Base-by-base conservation (phyloP, 1,140 invertebrate genomes). In the Halictus rubicundus region DNA sequence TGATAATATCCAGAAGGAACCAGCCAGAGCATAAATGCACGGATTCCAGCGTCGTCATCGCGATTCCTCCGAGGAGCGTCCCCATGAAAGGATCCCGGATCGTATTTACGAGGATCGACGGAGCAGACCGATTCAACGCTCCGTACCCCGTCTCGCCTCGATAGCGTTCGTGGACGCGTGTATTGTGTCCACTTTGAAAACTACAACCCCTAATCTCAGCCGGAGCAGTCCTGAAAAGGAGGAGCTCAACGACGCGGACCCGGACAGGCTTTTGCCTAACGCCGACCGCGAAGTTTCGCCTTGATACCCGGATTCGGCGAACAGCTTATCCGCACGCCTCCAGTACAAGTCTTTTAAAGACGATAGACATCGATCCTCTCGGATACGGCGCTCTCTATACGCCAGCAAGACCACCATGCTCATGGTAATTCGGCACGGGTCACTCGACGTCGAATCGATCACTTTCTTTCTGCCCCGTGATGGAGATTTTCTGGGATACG, bases 151-250 rank as follows among this genome's bases (percentile, higher is more conserved):
- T 65, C 21, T 52, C 63, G 39, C 32, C 14, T 46, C 42, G 42
- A 46, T 14, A 14, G 68, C 46, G 21, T 46, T 37, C 63, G 68
- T 59, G 61, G 39, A 68, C 70, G 80, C 32, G 8, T 8, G 46
- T 25, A 70, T 84, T 84, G 77, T 84, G 73, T 74, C 77, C 71
- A 84, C 82, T 84, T 84, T 80, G 82, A 57, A 80, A 80, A 68
- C 76, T 49, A 65, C 74, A 61, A 78, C 57, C 77, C 39, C 25
- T 52, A 83, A 78, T 37, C 81, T 65, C 46, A 27, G 27, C 66
- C 73, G 79, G 80, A 83, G 83, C 81, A 79, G 60, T 84, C 83
- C 82, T 84, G 60, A 84, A 84, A 84, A 54, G 82, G 82, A 39
- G 77, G 82, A 39, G 77, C 82, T 84, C 77, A 84, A 70, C 71